Evolutionary conservation across 2,113 vertebrate genomes (phyloP), one percentile per base, ranked within the genome.

Genomic region (Anolis sagrei): DNA sequence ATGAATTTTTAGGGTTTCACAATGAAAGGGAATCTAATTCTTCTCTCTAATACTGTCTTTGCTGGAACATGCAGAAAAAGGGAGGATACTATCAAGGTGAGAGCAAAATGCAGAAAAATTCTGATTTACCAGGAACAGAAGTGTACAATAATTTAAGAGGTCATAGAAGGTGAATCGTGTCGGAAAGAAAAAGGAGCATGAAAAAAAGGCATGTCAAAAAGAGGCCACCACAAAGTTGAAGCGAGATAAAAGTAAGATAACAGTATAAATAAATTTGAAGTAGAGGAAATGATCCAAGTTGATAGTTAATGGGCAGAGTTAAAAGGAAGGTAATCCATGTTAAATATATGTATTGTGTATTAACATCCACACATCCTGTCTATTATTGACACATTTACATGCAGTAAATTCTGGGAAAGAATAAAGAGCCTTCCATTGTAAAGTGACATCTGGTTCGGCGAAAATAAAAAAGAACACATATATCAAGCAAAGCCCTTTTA

Each of bases 371-470:
- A 1, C 0, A 0, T 66, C 51, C 32, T 54, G 69, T 34, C 32
- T 36, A 5, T 85, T 7, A 23, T 48, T 85, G 66, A 75, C 70
- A 85, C 90, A 44, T 44, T 44, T 44, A 44, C 39, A 49, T 79
- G 79, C 5, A 81, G 5, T 75, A 62, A 74, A 51, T 64, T 49
- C 39, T 86, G 23, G 13, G 66, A 34, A 23, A 58, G 5, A 39
- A 29, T 32, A 34, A 48, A 78, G 39, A 11, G 49, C 1, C 83
- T 66, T 88, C 88, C 75, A 44, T n/a, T 70, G 25, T 77, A 32
- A 68, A 58, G 44, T 74, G 79, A 23, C 1, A 64, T 32, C 64
- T 39, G 62, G 7, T n/a, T 51, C 84, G 14, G 0, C 0, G 2
- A 70, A 70, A 75, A 74, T 34, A 82, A 19, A 29, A 34, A 75